Percentiles rank a stretch among this genome's conserved stretches.
Evolutionary conservation across 1,140 invertebrate species (phyloP).

Genomic region (Drosophila suzukii): DNA sequence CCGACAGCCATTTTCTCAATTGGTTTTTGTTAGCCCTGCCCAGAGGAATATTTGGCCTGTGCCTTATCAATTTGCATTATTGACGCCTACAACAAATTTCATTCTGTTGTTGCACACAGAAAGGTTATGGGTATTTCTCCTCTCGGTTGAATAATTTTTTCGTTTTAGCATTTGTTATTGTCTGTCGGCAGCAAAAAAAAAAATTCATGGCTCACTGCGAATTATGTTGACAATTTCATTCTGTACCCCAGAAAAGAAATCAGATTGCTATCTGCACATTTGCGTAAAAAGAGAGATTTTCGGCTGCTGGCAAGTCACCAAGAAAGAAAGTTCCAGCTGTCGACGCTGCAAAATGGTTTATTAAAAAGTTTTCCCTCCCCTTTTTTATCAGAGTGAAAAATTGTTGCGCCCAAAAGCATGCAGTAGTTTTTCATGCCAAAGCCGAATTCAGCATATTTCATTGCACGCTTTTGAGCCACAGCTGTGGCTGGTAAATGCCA

Average conservation of each 20-base stretch:
- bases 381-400: not conserved
- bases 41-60: conserved; percentile 10
- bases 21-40: conserved; percentile 30
- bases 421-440: conserved; percentile 3
- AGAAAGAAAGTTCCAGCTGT: conserved; percentile 32
- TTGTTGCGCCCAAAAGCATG: conserved; percentile 25
- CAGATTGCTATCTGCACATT: conserved; percentile 22
- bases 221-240: conserved; percentile 54
- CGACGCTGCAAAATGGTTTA: conserved; percentile 45
- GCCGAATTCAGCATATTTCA: conserved; percentile 12
- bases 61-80: conserved; percentile 69
- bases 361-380: conserved; percentile 38
- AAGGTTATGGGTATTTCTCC: conserved; percentile 19
- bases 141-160: conserved; percentile 9
- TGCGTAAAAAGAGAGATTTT: not conserved
- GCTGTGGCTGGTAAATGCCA: too few relatives aligned
- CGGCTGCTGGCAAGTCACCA: conserved; percentile 38
- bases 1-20: conserved; percentile 52
- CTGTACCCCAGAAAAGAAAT: conserved; percentile 17
- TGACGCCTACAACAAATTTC: conserved; percentile 47
- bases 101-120: conserved; percentile 31
- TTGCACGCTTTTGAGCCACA: conserved; percentile 37
- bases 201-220: conserved; percentile 34
- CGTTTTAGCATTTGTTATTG: conserved; percentile 25
- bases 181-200: conserved; percentile 11